Evolutionary conservation across 2,888 invertebrate species (phyloP).

Genomic region (Drosophila pseudotakahashii): DNA sequence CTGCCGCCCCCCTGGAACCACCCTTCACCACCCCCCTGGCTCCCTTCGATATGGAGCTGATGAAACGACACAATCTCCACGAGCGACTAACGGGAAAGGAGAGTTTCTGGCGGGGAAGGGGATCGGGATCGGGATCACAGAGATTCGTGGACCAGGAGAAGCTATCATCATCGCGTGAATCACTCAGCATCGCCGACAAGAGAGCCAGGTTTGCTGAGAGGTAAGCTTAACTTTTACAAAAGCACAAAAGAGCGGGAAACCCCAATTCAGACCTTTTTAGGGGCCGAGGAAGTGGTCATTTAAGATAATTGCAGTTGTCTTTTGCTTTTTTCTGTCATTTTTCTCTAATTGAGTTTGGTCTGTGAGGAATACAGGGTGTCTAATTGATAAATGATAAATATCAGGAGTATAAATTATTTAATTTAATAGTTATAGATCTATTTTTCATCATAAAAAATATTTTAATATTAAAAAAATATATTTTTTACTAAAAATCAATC

Average conservation of each 20-base stretch:
- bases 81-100: conserved; percentile 35
- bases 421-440: no score
- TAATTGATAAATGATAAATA: background rate
- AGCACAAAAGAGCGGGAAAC: conserved; percentile 32
- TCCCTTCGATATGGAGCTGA: conserved; percentile 63
- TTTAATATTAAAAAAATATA: no score
- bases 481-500: no score
- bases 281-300: conserved; percentile 34
- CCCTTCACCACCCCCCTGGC: conserved; percentile 72
- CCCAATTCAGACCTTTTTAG: conserved; percentile 28
- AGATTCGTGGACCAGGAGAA: conserved; percentile 61
- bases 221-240: conserved; percentile 41
- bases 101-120: conserved; percentile 47
- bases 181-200: conserved; percentile 57
- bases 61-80: conserved; percentile 41
- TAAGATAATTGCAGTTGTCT: conserved; percentile 47
- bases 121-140: background rate
- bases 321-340: conserved; percentile 20
- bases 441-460: no score
- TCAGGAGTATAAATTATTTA: no score
- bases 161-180: conserved; percentile 21
- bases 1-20: conserved; percentile 22
- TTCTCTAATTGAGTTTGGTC: conserved; percentile 23
- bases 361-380: conserved; percentile 24
- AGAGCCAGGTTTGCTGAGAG: conserved; percentile 59